Evolutionary conservation across 2,888 invertebrate genomes (phyloP), one percentile per base, ranked within the genome.

Genomic region (Netelia melanura): DNA sequence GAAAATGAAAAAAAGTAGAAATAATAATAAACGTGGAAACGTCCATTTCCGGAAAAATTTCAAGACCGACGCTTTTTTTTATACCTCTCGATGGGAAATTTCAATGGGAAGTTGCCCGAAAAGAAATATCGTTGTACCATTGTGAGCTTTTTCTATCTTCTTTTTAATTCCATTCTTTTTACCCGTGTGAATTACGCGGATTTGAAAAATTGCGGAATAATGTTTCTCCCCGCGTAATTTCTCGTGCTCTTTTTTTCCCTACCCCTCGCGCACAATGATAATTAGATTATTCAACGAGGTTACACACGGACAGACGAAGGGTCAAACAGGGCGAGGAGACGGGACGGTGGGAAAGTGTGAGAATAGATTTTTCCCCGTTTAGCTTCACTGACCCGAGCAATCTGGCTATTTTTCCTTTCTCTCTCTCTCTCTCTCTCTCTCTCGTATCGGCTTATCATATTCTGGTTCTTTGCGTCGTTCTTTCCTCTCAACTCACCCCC

Each of bases 331-430:
- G 17, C 48, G 14, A 38, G 14, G 76, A 67, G 48, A 30, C 30
- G 6, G 5, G 30, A 5, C 5, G 30, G 56, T 62, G 25, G 21
- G 38, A 71, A 76, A 58, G 58, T 76, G 38, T 23, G 43, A 14
- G 52, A 44, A 78, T 77, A 68, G 68, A 84, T 81, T 81, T 78
- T 84, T 74, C 11, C 43, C 5, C 8, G 54, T 68, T 68, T 14
- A 30, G 8, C 58, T 43, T 64, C 56, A 65, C 30, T 44, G 48
- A 68, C 56, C 48, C 72, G 64, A 43, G 81, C 77, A 72, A 67
- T 52, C 71, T 82, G 30, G 75, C 44, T 43, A 54, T 78, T 67
- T 58, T 77, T 30, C 11, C 77, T 48, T 54, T 71, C 17, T 17
- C 17, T 17, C 77, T 48, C 61, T 70, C 48, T 44, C 61, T 48